Evolutionary conservation across 2,888 invertebrate species (phyloP).

Genomic region (Amphipyra tragopoginis): DNA sequence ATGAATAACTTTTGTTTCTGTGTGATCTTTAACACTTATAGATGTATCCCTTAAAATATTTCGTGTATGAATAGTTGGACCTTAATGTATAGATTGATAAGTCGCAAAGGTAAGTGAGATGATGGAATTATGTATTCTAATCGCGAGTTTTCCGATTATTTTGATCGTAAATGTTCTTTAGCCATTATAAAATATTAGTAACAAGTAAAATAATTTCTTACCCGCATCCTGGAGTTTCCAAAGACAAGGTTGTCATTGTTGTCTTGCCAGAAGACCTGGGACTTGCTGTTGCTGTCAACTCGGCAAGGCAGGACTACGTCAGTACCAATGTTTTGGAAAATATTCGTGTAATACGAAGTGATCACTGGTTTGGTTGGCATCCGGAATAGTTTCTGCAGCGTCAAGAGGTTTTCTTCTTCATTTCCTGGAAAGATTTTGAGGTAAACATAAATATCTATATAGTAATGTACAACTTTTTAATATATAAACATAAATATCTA

Average conservation of each 20-base stretch:
- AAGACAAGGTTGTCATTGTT: constrained; percentile 87
- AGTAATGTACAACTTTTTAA: background rate
- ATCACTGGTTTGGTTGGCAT: constrained; percentile 86
- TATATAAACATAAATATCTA: too few relatives aligned
- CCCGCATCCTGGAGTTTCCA: constrained; percentile 85
- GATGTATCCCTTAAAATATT: too few relatives aligned
- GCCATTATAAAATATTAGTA: background rate
- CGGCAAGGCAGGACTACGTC: constrained; percentile 93
- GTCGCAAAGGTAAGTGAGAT: background rate
- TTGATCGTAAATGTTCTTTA: too few relatives aligned
- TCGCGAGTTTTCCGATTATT: too few relatives aligned
- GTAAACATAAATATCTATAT: too few relatives aligned
- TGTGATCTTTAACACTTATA: too few relatives aligned
- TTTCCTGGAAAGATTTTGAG: constrained; percentile 55
- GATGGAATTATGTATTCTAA: too few relatives aligned
- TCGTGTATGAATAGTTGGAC: too few relatives aligned
- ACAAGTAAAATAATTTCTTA: constrained; percentile 58
- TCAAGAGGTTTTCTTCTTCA: constrained; percentile 71
- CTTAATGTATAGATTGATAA: too few relatives aligned
- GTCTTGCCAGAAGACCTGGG: constrained; percentile 92
- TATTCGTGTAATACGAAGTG: constrained; percentile 85
- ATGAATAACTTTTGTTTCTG: too few relatives aligned
- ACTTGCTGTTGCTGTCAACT: constrained; percentile 90
- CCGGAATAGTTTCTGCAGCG: constrained; percentile 80
- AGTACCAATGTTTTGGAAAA: constrained; percentile 90